Percentiles rank a stretch among this genome's conserved stretches.
phyloP scores from a whole-genome alignment of 2,888 invertebrate species.

The Diarsia brunnea region DNA sequence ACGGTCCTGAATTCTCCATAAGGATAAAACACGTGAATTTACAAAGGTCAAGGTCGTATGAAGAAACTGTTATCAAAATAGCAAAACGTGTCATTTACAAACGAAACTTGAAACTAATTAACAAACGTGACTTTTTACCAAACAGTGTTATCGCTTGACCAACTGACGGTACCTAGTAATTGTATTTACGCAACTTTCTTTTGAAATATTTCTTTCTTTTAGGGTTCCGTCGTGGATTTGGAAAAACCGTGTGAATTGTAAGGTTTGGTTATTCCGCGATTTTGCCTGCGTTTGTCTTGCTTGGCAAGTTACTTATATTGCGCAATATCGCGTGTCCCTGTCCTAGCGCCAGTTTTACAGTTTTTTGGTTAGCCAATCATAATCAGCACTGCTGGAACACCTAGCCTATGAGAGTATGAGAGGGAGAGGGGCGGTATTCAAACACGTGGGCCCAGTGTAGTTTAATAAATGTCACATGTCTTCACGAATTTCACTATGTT shows the following conservation, averaged over 20 bases:
- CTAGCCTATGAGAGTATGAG: not conserved
- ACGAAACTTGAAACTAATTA: not conserved
- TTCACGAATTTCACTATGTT: not conserved
- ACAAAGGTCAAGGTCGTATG: slow-evolving; percentile 12
- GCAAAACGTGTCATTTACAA: slow-evolving; percentile 25
- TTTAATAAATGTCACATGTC: not conserved
- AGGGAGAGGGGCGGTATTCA: not conserved
- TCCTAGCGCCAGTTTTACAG: not conserved
- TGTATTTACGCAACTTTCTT: slow-evolving; percentile 46
- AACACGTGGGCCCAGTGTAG: not conserved
- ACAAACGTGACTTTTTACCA: slow-evolving; percentile 49
- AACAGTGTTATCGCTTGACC: slow-evolving; percentile 50
- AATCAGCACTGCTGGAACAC: not conserved
- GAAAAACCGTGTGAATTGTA: not conserved
- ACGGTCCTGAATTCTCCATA: not conserved
- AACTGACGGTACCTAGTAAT: slow-evolving; percentile 48
- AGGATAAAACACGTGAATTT: not conserved
- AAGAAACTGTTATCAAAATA: slow-evolving; percentile 35
- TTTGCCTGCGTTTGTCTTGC: not conserved
- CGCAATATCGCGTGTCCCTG: not conserved
- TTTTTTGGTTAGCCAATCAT: not conserved
- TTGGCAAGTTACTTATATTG: not conserved
- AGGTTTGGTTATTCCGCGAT: no score
- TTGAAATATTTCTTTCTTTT: slow-evolving; percentile 48
- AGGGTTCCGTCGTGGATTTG: slow-evolving; percentile 28